phyloP scores from a whole-genome alignment of 64 coral and sea anemone species.

The Porites australiensis region DNA sequence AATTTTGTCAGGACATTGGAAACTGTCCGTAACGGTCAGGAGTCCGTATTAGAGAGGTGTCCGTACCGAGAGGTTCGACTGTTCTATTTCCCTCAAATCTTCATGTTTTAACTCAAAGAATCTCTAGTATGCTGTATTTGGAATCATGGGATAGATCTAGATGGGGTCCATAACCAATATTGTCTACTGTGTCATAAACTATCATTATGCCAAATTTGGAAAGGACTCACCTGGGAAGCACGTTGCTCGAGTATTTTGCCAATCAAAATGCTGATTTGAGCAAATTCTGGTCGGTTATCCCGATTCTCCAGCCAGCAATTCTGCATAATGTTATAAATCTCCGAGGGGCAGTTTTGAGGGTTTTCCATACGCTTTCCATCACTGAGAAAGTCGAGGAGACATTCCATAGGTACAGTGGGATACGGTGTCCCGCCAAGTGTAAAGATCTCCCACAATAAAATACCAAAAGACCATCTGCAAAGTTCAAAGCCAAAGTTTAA shows the following conservation, averaged over 20 bases:
- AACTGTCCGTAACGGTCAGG: no score
- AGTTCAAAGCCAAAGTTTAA: not conserved
- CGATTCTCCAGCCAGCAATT: slow-evolving; percentile 26
- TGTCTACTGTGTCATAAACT: no score
- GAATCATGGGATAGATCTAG: no score
- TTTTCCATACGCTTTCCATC: slow-evolving; percentile 32
- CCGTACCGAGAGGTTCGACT: no score
- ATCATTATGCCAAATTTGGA: no score
- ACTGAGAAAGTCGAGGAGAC: slow-evolving; percentile 13
- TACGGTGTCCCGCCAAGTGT: slow-evolving; percentile 50
- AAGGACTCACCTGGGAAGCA: slow-evolving; percentile 8
- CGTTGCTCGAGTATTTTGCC: slow-evolving; percentile 10
- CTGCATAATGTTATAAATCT: slow-evolving; percentile 48
- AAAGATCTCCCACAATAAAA: slow-evolving; percentile 69
- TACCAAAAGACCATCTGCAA: slow-evolving; percentile 67
- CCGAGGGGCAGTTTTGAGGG: slow-evolving; percentile 27
- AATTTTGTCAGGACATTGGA: no score
- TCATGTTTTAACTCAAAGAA: no score
- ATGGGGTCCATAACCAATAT: no score
- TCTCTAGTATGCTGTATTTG: no score
- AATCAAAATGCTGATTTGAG: not conserved
- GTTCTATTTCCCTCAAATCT: no score
- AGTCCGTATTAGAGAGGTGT: no score
- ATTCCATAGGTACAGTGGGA: not conserved
- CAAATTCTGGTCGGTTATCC: slow-evolving; percentile 30